Evolutionary conservation across 2,797 vertebrate genomes (phyloP), one percentile per base, ranked within the genome.

Genomic region (Allochrocebus solatus): DNA sequence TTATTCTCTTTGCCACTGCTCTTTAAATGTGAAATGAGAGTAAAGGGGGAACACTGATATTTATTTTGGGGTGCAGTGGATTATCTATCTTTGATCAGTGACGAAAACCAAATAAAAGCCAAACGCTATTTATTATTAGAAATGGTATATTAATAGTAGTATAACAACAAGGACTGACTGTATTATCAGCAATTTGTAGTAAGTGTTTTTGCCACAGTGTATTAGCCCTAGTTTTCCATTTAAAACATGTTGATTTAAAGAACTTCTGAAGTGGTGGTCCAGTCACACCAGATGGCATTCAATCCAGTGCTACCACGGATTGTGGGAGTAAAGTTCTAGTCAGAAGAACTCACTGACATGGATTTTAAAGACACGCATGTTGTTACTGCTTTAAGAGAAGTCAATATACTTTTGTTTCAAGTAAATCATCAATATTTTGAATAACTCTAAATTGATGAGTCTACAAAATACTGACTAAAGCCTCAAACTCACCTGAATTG

Each of bases 31-130:
- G 41, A 95, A 95, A 91, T 46, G 53, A 72, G 26, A 86, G 48
- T 55, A 48, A 86, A 94, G 64, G 59, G 19, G 6, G 9, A 95
- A 64, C 24, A 33, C 9, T 43, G 22, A 48, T 28, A 87, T 33
- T 72, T 93, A 72, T 61, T 88, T n/a, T 2, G 26, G 46, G 41
- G 53, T 30, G 26, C 2, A 76, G 59, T 39, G 83, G 22, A 36
- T 75, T 48, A 72, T 74, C 72, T 84, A 67, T 28, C 95, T 82
- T 67, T n/a, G 50, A 78, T 88, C 59, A 84, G 76, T 53, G 61
- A 90, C 43, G 61, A 93, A 96, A 96, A 87, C 39, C 55, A 95
- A 85, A 87, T 59, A 76, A 87, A 96, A 90, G 57, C n/a, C 50
- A 94, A 96, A 88, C 59, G 78, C n/a, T 86, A 64, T 7, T 89